Evolutionary conservation across 2,888 invertebrate species (phyloP).

Genomic region (Brachyopa scutellaris): DNA sequence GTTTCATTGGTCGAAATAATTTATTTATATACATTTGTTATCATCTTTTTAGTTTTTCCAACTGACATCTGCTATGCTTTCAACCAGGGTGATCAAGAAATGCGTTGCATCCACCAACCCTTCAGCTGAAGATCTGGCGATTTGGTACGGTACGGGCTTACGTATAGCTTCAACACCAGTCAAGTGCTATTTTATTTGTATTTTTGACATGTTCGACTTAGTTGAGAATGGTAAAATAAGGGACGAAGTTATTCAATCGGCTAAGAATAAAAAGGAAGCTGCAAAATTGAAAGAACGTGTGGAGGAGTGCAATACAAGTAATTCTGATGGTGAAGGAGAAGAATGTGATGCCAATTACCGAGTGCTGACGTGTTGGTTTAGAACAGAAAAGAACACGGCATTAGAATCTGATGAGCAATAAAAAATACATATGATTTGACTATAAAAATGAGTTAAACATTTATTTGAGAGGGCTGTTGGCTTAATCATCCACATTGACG

Average conservation of each 20-base stretch:
- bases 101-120: not conserved
- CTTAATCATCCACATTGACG: too few species aligned
- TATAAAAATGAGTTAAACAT: too few species aligned
- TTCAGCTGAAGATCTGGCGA: not conserved
- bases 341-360: not conserved
- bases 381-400: too few species aligned
- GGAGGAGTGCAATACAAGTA: not conserved
- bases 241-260: not conserved
- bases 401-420: too few species aligned
- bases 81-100: not conserved
- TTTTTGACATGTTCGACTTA: not conserved
- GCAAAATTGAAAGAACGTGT: not conserved
- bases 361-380: not conserved
- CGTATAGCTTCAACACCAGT: not conserved
- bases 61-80: not conserved
- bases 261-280: not conserved
- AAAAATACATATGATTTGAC: too few species aligned
- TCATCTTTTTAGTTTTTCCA: not conserved
- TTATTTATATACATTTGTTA: not conserved
- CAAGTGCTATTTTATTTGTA: slow-evolving; percentile 8
- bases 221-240: not conserved
- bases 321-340: not conserved
- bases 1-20: not conserved
- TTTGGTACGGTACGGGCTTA: slow-evolving; percentile 6
- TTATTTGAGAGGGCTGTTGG: too few species aligned